Conservation (phyloP, 2,113 vertebrate species). For the Spheniscus mendiculus region DNA sequence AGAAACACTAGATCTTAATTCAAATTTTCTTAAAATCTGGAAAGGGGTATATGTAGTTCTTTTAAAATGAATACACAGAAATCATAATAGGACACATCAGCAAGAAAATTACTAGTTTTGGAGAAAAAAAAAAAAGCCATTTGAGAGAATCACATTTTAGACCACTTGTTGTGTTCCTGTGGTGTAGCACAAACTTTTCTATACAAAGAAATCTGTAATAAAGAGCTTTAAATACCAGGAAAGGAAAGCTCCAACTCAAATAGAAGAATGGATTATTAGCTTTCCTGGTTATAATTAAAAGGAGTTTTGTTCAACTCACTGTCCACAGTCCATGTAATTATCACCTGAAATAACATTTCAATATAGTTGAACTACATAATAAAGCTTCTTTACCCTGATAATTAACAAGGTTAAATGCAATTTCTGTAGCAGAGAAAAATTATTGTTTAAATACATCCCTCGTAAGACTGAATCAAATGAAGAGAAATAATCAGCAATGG, state of each 20-base stretch:
- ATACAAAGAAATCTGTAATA: neutral
- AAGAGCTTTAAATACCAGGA: neutral
- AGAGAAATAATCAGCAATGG: neutral
- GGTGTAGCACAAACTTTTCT: neutral
- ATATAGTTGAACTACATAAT: neutral
- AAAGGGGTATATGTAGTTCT: neutral
- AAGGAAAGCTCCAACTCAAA: neutral
- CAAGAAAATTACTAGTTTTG: neutral
- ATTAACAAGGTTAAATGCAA: constrained; percentile 9
- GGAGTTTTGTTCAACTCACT: neutral
- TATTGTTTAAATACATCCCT: neutral
- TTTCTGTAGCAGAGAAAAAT: neutral
- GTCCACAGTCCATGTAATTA: neutral
- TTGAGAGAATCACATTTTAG: neutral
- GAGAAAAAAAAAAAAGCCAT: neutral
- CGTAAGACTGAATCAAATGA: neutral
- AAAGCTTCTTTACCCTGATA: neutral
- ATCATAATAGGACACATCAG: neutral
- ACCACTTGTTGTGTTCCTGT: neutral
- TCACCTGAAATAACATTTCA: neutral
- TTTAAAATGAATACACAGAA: neutral
- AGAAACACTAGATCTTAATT: neutral
- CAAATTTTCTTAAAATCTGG: neutral
- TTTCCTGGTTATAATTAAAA: constrained; percentile 33
- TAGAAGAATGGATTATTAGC: neutral